Conservation (phyloP, 2,113 vertebrate genomes). For the Gavialis gangeticus region DNA sequence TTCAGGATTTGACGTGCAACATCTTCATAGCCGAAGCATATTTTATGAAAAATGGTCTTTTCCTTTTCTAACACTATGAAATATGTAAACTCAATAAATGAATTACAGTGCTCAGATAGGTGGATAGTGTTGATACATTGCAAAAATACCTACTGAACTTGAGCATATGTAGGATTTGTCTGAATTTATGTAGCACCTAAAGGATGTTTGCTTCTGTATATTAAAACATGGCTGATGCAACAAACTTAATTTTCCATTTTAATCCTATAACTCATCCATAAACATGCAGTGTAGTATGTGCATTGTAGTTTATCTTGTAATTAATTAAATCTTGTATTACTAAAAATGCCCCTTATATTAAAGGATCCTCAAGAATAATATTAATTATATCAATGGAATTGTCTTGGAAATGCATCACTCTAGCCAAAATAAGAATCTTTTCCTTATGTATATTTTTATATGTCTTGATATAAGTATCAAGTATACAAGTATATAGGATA, state of each 20-base stretch:
- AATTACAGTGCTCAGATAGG: background rate
- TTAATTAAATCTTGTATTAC: constrained; percentile 52
- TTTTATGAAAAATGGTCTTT: background rate
- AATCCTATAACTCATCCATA: background rate
- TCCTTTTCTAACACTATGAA: background rate
- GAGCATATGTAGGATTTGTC: background rate
- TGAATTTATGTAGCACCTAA: background rate
- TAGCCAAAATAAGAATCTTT: constrained; percentile 41
- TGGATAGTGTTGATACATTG: background rate
- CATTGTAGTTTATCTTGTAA: constrained; percentile 18
- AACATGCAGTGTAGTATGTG: background rate
- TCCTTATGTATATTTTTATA: background rate
- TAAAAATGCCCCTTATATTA: constrained; percentile 2
- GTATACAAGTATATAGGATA: constrained; percentile 2
- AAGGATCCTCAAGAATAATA: constrained; percentile 2
- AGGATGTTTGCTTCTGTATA: background rate
- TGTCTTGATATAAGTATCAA: background rate
- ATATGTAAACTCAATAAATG: background rate
- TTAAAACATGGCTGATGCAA: background rate
- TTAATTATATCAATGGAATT: constrained; percentile 42
- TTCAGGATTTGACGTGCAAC: background rate
- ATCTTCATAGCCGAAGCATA: background rate
- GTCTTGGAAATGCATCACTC: constrained; percentile 33
- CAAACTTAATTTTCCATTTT: background rate
- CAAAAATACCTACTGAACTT: background rate